These are phyloP conservation scores for Syngnathus typhle DNA, from an alignment of 2,113 vertebrate species.

Conservation along the genomic window DNA sequence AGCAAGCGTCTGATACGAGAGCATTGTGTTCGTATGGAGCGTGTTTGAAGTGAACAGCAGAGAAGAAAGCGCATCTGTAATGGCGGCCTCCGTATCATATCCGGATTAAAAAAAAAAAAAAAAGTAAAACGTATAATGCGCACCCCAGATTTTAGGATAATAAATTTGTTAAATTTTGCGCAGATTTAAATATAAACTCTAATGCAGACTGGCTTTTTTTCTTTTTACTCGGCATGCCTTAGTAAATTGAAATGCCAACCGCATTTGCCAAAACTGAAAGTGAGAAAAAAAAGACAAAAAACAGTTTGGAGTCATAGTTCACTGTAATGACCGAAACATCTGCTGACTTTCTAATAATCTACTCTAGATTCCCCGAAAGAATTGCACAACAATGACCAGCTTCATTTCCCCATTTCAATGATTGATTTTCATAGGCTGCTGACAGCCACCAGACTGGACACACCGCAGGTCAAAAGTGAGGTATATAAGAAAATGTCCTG, in stretches of 20 bases:
- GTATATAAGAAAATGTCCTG: slow-evolving; percentile 44
- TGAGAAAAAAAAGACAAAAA: neutral
- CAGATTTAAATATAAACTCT: no score
- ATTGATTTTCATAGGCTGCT: slow-evolving; percentile 36
- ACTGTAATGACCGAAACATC: neutral
- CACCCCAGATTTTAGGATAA: no score
- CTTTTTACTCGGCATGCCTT: no score
- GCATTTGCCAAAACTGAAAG: neutral
- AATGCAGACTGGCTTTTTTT: no score
- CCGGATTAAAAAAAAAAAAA: no score
- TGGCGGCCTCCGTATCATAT: no score
- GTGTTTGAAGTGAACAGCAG: no score
- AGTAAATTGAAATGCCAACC: neutral
- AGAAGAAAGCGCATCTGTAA: no score
- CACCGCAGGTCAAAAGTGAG: neutral
- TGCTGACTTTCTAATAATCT: slow-evolving; percentile 11
- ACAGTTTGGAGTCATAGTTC: neutral
- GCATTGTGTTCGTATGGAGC: no score
- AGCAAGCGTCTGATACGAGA: no score
- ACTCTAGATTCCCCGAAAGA: slow-evolving; percentile 7
- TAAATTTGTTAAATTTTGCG: no score
- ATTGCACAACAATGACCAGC: neutral
- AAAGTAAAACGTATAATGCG: no score
- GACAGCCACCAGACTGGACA: slow-evolving; percentile 60
- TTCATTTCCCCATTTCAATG: slow-evolving; percentile 13